These are phyloP conservation scores for Trigoniulus corallinus DNA, from an alignment of 1,140 invertebrate species.

Conservation along the genomic window DNA sequence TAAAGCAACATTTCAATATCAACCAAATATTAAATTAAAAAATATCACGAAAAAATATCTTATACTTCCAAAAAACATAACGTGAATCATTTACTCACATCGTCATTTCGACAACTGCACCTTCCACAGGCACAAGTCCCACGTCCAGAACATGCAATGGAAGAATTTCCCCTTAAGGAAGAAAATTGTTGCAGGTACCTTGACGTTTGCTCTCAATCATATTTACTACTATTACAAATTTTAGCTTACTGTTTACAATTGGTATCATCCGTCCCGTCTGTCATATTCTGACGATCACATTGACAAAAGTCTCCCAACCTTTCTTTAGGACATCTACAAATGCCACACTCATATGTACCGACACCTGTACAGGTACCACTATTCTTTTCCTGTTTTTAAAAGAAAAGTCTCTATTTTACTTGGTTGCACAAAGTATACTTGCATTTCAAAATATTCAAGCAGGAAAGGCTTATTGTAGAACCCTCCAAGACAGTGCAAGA, in stretches of 20 bases:
- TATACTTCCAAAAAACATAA: too few species aligned
- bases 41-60: too few species aligned
- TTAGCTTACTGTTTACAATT: background rate
- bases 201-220: too few species aligned
- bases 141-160: conserved; percentile 15
- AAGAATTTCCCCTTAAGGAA: too few species aligned
- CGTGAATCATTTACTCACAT: too few species aligned
- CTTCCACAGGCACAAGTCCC: conserved; percentile 32
- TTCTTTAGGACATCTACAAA: conserved; percentile 61
- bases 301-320: conserved; percentile 72
- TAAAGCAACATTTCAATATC: conserved; percentile 59
- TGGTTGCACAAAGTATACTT: too few species aligned
- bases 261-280: background rate
- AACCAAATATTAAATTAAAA: too few species aligned
- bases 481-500: too few species aligned
- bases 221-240: background rate
- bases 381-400: background rate
- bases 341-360: conserved; percentile 64
- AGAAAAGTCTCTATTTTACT: too few species aligned
- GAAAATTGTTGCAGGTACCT: too few species aligned
- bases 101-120: conserved; percentile 69
- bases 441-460: too few species aligned
- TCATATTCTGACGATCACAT: conserved; percentile 38
- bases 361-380: conserved; percentile 34
- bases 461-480: too few species aligned